Base-by-base conservation (phyloP, 2,797 vertebrate species). In the Onychomys arenicola region DNA sequence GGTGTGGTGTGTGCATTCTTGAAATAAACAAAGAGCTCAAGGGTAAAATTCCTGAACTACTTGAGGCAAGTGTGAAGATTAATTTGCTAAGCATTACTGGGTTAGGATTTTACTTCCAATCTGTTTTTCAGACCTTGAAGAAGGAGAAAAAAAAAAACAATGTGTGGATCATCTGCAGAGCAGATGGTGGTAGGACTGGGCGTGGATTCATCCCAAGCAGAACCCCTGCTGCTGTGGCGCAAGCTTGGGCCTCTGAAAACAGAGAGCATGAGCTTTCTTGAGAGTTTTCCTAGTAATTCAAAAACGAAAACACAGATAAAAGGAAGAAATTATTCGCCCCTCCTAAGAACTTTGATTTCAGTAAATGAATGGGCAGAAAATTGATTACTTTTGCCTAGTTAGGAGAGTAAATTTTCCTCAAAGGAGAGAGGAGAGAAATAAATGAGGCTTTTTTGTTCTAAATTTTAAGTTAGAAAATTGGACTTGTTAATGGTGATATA, bases 161-260 rank as follows among this genome's bases (percentile, higher is more conserved):
- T 16, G 21, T 73, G 27, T 89, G 92, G 94, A 86, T 95, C 97
- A 98, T 98, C 98, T 98, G 98, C 89, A 43, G 55, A 95, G 87
- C 98, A 98, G 97, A 97, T 98, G 97, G 86, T 61, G 59, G 86
- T 34, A 65, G 63, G 37, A 95, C 94, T 67, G 90, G 93, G 67
- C 78, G 91, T 14, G 27, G 82, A 69, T 95, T 97, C 94, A 76
- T 89, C 88, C 43, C 25, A 27, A 87, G 55, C 29, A 94, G 94
- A 95, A 97, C 78, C 46, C 71, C 90, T 75, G 92, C 34, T 55
- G 12, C 90, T 92, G 16, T 93, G 93, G 96, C 88, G 63, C 75
- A 96, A 96, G 78, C n/a, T 91, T 61, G 59, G 84, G 69, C 34
- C 65, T 95, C 73, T 82, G n/a, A 87, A 91, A 85, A 88, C 87